These are phyloP conservation scores for Dallia pectoralis DNA, from an alignment of 2,797 vertebrate species.

Conservation along the genomic window DNA sequence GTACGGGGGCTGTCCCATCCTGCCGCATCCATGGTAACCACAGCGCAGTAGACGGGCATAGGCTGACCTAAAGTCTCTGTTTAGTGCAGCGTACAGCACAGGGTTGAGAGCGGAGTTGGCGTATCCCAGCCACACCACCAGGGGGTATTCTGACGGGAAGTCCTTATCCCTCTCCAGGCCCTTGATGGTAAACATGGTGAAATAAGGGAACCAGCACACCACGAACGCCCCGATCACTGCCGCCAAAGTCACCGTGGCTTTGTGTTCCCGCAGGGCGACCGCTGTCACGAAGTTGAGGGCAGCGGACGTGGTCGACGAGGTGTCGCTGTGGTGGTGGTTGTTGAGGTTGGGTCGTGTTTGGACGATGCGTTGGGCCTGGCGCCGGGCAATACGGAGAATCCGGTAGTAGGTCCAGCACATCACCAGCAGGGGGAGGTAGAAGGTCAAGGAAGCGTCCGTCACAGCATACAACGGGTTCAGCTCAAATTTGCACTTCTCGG, in stretches of 20 bases:
- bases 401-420: constrained; percentile 91
- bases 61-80: constrained; percentile 88
- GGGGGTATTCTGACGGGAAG: constrained; percentile 61
- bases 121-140: constrained; percentile 93
- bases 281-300: constrained; percentile 61
- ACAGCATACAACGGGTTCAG: constrained; percentile 83
- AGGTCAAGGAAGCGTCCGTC: constrained; percentile 85
- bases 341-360: constrained; percentile 61
- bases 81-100: constrained; percentile 87
- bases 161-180: constrained; percentile 76
- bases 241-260: constrained; percentile 88
- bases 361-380: constrained; percentile 87
- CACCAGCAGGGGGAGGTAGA: constrained; percentile 87
- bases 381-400: constrained; percentile 87
- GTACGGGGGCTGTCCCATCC: constrained; percentile 31
- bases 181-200: constrained; percentile 85
- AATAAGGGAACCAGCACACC: constrained; percentile 95
- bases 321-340: constrained; percentile 34
- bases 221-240: constrained; percentile 88
- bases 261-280: constrained; percentile 85
- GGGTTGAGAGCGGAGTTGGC: constrained; percentile 93
- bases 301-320: constrained; percentile 39
- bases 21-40: constrained; percentile 44
- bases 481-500: constrained; percentile 75
- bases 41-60: constrained; percentile 81